Conservation (phyloP, 2,113 vertebrate species). For the Alethe diademata region DNA sequence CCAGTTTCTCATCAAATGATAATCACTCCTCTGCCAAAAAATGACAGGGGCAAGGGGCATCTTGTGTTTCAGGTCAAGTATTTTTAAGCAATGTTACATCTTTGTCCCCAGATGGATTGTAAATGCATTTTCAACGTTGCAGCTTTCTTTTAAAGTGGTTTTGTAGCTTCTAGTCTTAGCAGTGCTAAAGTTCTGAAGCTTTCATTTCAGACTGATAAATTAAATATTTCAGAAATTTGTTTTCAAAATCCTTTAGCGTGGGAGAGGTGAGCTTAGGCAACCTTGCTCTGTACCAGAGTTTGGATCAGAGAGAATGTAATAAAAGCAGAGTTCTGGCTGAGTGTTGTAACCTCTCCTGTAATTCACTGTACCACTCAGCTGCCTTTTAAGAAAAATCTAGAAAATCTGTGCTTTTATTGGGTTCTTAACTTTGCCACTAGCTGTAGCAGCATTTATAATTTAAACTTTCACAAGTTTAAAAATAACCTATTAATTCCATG, state of each 20-base stretch:
- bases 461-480: conserved; percentile 41
- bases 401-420: not conserved
- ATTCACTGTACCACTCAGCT: not conserved
- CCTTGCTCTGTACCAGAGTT: not conserved
- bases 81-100: not conserved
- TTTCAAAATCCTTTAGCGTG: conserved; percentile 1
- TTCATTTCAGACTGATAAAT: not conserved
- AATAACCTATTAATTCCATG: conserved; percentile 26
- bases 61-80: not conserved
- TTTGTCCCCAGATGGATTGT: not conserved
- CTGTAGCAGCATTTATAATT: not conserved
- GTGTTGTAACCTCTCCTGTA: conserved; percentile 41
- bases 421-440: conserved; percentile 25
- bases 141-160: not conserved
- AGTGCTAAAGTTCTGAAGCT: not conserved
- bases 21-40: not conserved
- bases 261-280: conserved; percentile 39
- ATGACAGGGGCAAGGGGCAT: not conserved
- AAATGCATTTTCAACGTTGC: not conserved
- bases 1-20: not conserved
- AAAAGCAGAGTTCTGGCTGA: not conserved
- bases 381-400: conserved; percentile 34
- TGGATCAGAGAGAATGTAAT: not conserved
- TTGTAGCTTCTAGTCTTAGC: not conserved
- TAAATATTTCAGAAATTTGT: not conserved